Percentiles rank a stretch among this genome's conserved stretches.
These are phyloP conservation scores for Lamellibrachia columna DNA, from an alignment of 2,888 invertebrate genomes.

Conservation along the genomic window DNA sequence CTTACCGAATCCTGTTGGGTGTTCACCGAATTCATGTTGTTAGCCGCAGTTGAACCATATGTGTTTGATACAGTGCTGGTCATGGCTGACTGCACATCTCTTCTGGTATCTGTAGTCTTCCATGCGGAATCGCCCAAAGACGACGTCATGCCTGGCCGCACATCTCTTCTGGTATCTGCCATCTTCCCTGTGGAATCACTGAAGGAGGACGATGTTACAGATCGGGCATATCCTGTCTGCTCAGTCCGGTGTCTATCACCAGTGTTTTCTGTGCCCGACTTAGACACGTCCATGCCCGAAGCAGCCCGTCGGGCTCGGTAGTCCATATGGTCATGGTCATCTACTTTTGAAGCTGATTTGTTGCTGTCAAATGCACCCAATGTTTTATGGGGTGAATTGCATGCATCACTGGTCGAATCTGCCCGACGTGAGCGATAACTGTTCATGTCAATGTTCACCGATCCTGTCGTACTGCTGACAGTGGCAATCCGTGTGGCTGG, in stretches of 20 bases:
- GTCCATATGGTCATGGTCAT: neutral
- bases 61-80: neutral
- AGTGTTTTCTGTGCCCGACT: neutral
- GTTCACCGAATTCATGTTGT: neutral
- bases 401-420: neutral
- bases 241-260: neutral
- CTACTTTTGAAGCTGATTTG: neutral
- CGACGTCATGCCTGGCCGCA: neutral
- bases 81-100: neutral
- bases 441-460: neutral
- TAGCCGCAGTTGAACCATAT: neutral
- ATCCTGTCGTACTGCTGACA: neutral
- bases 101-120: constrained; percentile 4
- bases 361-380: neutral
- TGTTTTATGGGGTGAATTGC: neutral
- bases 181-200: neutral
- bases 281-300: neutral
- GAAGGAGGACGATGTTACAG: neutral
- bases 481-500: neutral
- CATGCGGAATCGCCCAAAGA: neutral
- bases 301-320: neutral
- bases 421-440: neutral
- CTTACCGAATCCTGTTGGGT: neutral
- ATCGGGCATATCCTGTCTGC: constrained; percentile 2
- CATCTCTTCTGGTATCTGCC: constrained; percentile 6